Conservation (phyloP, 2,888 invertebrate species). For the Sarcophaga variegata region DNA sequence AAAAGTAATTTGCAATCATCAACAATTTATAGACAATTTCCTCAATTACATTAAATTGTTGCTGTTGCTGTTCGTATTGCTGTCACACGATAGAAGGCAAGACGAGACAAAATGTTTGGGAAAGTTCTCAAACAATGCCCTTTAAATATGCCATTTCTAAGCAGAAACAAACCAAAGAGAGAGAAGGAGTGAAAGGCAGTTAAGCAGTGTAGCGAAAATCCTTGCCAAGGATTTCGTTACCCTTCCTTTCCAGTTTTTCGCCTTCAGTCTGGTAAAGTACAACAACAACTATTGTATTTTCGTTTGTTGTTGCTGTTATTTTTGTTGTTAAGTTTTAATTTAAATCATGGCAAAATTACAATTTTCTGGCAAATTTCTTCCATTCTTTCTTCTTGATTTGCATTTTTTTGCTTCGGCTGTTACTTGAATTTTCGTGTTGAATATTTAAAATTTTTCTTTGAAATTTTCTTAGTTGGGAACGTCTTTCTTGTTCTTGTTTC, state of each 20-base stretch:
- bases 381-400: neutral
- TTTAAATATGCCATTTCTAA: too few relatives aligned
- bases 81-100: too few relatives aligned
- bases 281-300: neutral
- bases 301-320: neutral
- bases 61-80: too few relatives aligned
- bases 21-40: slow-evolving; percentile 69
- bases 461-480: neutral
- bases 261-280: too few relatives aligned
- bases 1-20: slow-evolving; percentile 70
- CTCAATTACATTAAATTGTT: slow-evolving; percentile 60
- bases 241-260: too few relatives aligned
- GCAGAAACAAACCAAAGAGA: too few relatives aligned
- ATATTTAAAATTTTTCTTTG: slow-evolving; percentile 19
- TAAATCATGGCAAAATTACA: slow-evolving; percentile 13
- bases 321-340: slow-evolving; percentile 5
- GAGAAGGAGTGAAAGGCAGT: too few relatives aligned
- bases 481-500: neutral
- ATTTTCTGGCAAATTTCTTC: slow-evolving; percentile 10
- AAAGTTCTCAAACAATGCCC: too few relatives aligned
- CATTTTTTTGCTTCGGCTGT: too few relatives aligned
- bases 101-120: too few relatives aligned
- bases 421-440: slow-evolving; percentile 1
- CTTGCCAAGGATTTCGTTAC: too few relatives aligned
- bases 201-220: too few relatives aligned